Conservation (phyloP, 2,888 invertebrate species). For the Tridacna crocea region DNA sequence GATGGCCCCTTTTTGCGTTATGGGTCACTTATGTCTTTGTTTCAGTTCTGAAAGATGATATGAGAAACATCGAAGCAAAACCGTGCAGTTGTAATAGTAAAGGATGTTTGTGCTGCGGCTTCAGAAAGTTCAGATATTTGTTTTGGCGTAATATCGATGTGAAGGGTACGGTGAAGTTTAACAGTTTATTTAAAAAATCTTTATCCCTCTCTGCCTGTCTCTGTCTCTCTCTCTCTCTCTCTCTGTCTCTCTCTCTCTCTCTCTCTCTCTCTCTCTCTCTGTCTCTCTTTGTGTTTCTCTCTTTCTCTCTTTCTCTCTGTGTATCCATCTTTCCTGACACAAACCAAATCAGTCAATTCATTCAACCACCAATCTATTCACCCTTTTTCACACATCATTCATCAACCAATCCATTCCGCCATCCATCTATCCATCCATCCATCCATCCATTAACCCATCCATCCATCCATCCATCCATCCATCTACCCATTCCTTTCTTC, state of each 20-base stretch:
- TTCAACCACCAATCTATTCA: background rate
- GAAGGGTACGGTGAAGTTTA: no score
- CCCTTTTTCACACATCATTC: background rate
- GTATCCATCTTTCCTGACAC: background rate
- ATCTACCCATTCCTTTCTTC: background rate
- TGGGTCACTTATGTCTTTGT: no score
- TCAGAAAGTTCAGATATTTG: no score
- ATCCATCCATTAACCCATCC: no score
- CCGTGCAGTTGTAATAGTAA: no score
- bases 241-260: background rate
- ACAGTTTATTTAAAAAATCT: background rate
- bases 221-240: background rate
- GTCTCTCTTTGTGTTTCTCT: background rate
- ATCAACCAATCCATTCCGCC: background rate
- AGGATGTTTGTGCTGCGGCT: no score
- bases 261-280: slow-evolving; percentile 1
- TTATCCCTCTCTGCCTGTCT: background rate
- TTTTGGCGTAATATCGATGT: no score
- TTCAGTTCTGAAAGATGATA: no score
- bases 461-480: no score
- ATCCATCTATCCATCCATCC: no score
- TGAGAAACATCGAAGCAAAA: no score
- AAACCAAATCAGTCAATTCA: background rate
- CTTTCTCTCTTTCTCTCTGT: background rate
- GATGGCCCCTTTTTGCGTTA: no score